Base-by-base conservation (phyloP, 92 coral and sea anemone genomes). In the Zoanthus solanderi region DNA sequence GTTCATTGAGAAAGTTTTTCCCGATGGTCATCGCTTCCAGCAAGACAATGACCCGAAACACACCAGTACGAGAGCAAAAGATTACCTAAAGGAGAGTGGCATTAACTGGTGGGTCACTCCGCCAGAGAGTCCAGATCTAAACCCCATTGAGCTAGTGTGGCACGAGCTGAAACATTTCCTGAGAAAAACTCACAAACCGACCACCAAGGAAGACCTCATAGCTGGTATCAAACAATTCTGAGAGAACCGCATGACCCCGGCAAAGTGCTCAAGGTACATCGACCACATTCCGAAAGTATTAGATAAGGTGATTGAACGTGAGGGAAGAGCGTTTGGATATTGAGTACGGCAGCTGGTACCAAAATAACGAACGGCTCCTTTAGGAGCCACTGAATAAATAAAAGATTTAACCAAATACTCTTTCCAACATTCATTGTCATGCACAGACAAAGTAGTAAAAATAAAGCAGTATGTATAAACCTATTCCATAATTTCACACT, bases 81-180 rank as follows among this genome's bases (percentile, higher is more conserved):
- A 50, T 44, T 74, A 45, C 42, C 17, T 53, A 7, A 37, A 37
- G 7, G 68, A 56, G 12, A 56, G 16, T 44, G 69, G 46, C 45
- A 86, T 86, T 17, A 74, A 67, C 18, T 83, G 78, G 77, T 75
- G 84, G 88, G 77, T 58, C 8, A 75, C 86, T 18, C 86, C 90
- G 1, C 88, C 72, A 47, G 52, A 47, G 8, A 47, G 52, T 8
- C 52, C 52, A 7, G 89, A 85, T 71, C 17, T 85, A 71, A 83
- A 83, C 13, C 91, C 84, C 4, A 89, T 83, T 9, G 88, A 83
- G n/a, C 84, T 83, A 31, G 32, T 88, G 7, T 88, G 91, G 91
- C 74, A 88, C 48, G 83, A 88, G 65, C 75, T 88, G n/a, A 88
- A 82, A 67, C 48, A 66, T 45, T 84, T 82, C 71, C 66, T 89